Conservation (phyloP, 1,140 invertebrate species). For the Neodiprion pinetum region DNA sequence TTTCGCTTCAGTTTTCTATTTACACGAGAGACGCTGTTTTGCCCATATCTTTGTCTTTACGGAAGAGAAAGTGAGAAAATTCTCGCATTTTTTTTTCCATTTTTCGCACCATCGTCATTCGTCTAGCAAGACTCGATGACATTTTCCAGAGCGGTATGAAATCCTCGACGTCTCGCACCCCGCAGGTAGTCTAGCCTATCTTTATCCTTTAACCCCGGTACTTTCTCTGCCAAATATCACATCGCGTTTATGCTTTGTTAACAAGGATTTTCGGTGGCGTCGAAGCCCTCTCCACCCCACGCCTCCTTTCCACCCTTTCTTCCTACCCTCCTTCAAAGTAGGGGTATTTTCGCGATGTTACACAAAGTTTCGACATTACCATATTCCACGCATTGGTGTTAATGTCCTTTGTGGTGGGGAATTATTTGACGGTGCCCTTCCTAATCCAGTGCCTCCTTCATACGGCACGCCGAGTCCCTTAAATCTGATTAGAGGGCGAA, state of each 20-base stretch:
- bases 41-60: too few species aligned
- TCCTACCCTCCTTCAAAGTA: not conserved
- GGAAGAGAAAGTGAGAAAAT: too few species aligned
- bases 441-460: not conserved
- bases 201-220: constrained; percentile 1
- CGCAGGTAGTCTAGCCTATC: not conserved
- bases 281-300: not conserved
- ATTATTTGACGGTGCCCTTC: not conserved
- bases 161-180: too few species aligned
- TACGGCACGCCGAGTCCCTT: not conserved
- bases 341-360: not conserved
- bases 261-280: not conserved
- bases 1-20: too few species aligned
- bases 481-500: not conserved
- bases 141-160: too few species aligned
- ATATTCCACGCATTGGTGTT: constrained; percentile 1
- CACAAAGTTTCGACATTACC: not conserved
- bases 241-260: constrained; percentile 2
- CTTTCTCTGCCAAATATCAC: constrained; percentile 1
- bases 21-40: too few species aligned
- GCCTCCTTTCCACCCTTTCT: not conserved
- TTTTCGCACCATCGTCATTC: too few species aligned
- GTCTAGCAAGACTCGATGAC: too few species aligned
- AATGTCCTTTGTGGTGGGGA: not conserved
- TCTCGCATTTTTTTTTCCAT: too few species aligned